Conservation (phyloP, 2,888 invertebrate genomes). For the Pherbina coryleti region DNA sequence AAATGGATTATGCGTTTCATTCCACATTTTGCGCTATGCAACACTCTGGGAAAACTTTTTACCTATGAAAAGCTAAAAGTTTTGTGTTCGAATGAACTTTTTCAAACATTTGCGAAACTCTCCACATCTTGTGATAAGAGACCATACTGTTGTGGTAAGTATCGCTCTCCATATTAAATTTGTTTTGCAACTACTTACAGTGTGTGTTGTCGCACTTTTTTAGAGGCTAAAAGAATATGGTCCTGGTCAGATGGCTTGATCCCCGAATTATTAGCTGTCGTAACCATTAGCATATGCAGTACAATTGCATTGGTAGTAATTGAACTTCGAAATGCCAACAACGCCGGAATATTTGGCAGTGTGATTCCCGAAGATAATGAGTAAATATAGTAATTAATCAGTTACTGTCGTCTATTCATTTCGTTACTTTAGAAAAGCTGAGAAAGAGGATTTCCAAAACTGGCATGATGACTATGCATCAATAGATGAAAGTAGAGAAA, state of each 20-base stretch:
- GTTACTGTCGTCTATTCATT: not conserved
- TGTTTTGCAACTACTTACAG: not conserved
- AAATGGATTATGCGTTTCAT: constrained; percentile 25
- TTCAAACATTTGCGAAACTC: constrained; percentile 37
- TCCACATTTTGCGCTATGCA: constrained; percentile 45
- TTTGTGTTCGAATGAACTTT: constrained; percentile 45
- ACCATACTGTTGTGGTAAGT: constrained; percentile 57
- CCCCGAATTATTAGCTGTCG: constrained; percentile 26
- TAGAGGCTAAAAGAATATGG: constrained; percentile 38
- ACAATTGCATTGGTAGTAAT: not conserved
- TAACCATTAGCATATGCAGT: not conserved
- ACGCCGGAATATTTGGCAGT: not conserved
- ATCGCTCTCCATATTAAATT: not conserved
- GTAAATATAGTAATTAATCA: constrained; percentile 12
- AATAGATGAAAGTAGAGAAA: constrained; percentile 43
- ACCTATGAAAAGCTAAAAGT: constrained; percentile 37
- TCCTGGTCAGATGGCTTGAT: constrained; percentile 6
- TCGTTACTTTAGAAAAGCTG: not conserved
- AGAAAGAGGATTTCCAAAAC: not conserved
- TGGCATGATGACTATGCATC: not conserved
- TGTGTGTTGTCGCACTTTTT: not conserved
- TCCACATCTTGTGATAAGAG: not conserved
- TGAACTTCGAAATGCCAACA: not conserved
- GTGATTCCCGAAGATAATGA: constrained; percentile 11
- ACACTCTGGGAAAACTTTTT: constrained; percentile 48